Conservation (phyloP, 2,797 vertebrate species). For the Pygocentrus nattereri region DNA sequence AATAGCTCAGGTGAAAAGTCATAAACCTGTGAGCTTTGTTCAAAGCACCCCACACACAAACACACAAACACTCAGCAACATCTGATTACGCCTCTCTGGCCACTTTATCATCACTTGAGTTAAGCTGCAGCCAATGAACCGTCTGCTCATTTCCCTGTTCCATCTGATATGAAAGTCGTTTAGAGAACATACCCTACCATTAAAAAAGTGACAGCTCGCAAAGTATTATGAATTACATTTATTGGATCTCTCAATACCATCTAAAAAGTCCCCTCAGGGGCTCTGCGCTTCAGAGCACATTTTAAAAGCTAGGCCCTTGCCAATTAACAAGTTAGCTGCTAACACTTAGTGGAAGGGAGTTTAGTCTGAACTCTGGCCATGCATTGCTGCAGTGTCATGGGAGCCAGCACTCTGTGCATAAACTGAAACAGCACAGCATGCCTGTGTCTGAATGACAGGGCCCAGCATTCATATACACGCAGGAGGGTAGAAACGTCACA, state of each 20-base stretch:
- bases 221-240: conserved; percentile 44
- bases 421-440: not conserved
- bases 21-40: not conserved
- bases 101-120: conserved; percentile 29
- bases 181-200: conserved; percentile 25
- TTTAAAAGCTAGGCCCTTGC: conserved; percentile 23
- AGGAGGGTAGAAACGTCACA: not conserved
- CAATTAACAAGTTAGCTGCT: not conserved
- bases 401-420: not conserved
- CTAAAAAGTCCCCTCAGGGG: conserved; percentile 38
- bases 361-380: conserved; percentile 28
- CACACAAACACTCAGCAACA: not conserved
- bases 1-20: not conserved
- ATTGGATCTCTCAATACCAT: conserved; percentile 38
- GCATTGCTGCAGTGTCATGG: conserved; percentile 2
- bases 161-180: conserved; percentile 42
- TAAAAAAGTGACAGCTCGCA: conserved; percentile 35
- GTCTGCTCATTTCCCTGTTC: conserved; percentile 31
- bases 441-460: not conserved
- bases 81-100: conserved; percentile 21
- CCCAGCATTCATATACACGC: not conserved
- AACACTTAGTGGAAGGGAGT: conserved; percentile 29
- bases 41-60: not conserved
- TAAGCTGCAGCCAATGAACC: conserved; percentile 35
- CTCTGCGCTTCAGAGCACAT: conserved; percentile 27